phyloP scores from a whole-genome alignment of 2,888 invertebrate genomes.

The Muschampia staudingeri region DNA sequence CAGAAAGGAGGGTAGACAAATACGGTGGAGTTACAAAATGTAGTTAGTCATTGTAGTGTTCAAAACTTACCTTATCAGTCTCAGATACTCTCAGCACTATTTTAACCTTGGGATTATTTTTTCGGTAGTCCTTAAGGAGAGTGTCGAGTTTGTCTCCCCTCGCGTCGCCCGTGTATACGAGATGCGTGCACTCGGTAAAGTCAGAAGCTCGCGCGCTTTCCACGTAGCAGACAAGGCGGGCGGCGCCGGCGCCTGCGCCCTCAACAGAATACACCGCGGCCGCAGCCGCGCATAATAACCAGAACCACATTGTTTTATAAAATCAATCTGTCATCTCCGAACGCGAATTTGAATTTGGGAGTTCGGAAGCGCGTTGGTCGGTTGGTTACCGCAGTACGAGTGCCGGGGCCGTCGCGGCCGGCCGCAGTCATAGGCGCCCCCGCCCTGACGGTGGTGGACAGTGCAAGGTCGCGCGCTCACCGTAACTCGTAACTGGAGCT shows the following conservation, averaged over 20 bases:
- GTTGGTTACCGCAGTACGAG: conserved; percentile 83
- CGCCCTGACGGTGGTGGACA: conserved; percentile 78
- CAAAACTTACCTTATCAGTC: conserved; percentile 90
- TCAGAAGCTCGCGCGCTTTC: conserved; percentile 78
- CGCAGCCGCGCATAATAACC: conserved; percentile 79
- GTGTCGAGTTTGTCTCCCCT: conserved; percentile 85
- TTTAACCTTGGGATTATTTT: conserved; percentile 88
- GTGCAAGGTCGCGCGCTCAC: conserved; percentile 86
- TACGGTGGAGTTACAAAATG: background rate
- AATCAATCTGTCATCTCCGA: conserved; percentile 81
- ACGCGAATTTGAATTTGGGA: conserved; percentile 73
- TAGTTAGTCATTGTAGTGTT: background rate
- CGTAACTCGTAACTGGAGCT: conserved; percentile 73
- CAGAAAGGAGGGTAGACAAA: background rate
- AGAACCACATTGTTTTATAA: conserved; percentile 82
- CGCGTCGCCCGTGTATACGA: conserved; percentile 86
- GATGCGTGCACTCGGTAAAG: conserved; percentile 89
- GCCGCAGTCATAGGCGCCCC: conserved; percentile 85
- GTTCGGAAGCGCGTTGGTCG: conserved; percentile 83
- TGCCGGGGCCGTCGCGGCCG: conserved; percentile 75
- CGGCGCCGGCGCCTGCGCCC: conserved; percentile 87
- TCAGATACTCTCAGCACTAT: conserved; percentile 90
- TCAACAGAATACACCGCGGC: conserved; percentile 76
- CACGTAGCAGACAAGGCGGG: conserved; percentile 87
- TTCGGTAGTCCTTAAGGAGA: conserved; percentile 87